These are phyloP conservation scores for Camponotus fellah DNA, from an alignment of 2,888 invertebrate species.

Conservation along the genomic window DNA sequence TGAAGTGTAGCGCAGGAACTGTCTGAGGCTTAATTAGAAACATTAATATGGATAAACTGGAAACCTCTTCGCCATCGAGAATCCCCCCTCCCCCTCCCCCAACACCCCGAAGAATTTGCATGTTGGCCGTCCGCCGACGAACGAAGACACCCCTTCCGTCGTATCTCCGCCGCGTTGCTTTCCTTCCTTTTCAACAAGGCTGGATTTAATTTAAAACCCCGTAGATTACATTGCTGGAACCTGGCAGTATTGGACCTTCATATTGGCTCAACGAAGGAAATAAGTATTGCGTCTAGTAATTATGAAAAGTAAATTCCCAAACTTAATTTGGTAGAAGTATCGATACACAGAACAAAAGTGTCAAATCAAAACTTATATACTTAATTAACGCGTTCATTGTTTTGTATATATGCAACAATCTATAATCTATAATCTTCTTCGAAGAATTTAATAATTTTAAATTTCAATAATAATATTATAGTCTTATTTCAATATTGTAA, in stretches of 20 bases:
- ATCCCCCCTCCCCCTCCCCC: background rate
- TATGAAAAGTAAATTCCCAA: background rate
- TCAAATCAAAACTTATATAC: no score
- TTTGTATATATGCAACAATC: no score
- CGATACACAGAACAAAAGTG: background rate
- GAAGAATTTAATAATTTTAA: no score
- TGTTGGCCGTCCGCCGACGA: slow-evolving; percentile 65
- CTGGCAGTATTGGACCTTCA: background rate
- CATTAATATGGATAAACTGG: slow-evolving; percentile 77
- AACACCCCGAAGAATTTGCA: slow-evolving; percentile 66
- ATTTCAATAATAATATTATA: no score
- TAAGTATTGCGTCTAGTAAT: background rate
- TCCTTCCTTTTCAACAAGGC: slow-evolving; percentile 65
- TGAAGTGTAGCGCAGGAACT: slow-evolving; percentile 31
- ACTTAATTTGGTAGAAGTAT: background rate
- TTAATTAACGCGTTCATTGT: no score
- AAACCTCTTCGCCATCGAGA: slow-evolving; percentile 37
- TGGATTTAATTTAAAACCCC: slow-evolving; percentile 65
- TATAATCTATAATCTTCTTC: no score
- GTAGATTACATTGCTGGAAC: slow-evolving; percentile 52
- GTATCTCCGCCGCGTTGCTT: slow-evolving; percentile 58
- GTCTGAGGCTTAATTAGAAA: slow-evolving; percentile 72
- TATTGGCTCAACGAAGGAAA: background rate
- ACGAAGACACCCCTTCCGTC: slow-evolving; percentile 40
- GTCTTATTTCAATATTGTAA: no score